Percentiles rank a stretch among this genome's conserved stretches.
These are phyloP conservation scores for Hipposideros armiger DNA, from an alignment of 2,113 vertebrate genomes.

Conservation along the genomic window DNA sequence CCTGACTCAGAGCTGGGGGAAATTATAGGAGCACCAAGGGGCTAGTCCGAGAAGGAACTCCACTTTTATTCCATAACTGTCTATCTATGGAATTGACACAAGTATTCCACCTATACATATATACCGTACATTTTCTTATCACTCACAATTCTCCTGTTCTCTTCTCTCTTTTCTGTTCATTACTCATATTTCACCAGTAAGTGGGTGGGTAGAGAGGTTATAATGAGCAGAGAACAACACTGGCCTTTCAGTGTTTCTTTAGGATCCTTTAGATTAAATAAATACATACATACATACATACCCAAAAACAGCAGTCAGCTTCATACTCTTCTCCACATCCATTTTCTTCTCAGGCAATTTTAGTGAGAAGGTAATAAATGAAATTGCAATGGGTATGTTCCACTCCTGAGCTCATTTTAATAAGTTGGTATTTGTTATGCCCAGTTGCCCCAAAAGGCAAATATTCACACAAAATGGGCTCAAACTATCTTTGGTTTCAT, in stretches of 20 bases:
- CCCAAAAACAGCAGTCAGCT: neutral
- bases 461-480: neutral
- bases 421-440: neutral
- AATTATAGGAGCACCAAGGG: neutral
- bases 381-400: neutral
- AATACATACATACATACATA: no score
- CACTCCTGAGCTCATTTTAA: neutral
- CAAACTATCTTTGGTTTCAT: neutral
- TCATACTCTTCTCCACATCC: neutral
- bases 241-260: neutral
- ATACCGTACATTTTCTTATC: neutral
- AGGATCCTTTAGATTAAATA: neutral
- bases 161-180: neutral
- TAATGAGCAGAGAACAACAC: neutral
- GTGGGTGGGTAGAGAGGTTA: neutral
- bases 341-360: neutral
- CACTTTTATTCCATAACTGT: neutral
- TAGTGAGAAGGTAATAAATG: neutral
- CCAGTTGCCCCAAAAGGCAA: neutral
- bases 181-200: neutral
- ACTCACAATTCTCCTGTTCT: neutral
- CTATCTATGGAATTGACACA: neutral
- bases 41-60: neutral
- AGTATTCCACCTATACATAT: neutral
- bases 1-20: neutral